Percentiles rank a stretch among this genome's conserved stretches.
Conservation (phyloP, 2,113 vertebrate species). For the Lanius ludovicianus region DNA sequence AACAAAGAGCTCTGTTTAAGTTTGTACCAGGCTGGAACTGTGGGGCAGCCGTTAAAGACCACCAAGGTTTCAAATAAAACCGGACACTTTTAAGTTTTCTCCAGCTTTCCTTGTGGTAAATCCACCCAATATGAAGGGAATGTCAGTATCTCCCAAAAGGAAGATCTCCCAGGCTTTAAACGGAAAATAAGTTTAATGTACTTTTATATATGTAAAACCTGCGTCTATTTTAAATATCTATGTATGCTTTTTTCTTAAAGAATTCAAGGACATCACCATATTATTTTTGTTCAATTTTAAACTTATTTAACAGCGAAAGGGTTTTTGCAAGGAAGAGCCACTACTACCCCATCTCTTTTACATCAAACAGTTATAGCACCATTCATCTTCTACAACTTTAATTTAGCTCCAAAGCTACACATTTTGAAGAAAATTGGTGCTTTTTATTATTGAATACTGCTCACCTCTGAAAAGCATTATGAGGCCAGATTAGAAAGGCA, state of each 20-base stretch:
- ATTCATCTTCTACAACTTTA: not conserved
- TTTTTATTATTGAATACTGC: not conserved
- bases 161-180: not conserved
- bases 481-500: not conserved
- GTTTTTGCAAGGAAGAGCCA: not conserved
- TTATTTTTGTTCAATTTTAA: not conserved
- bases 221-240: not conserved
- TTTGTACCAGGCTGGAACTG: conserved; percentile 66
- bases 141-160: not conserved
- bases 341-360: not conserved
- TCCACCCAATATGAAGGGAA: conserved; percentile 39
- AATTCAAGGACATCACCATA: not conserved
- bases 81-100: conserved; percentile 58
- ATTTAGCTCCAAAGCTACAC: not conserved
- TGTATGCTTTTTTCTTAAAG: not conserved
- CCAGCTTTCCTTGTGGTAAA: conserved; percentile 18
- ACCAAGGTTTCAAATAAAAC: conserved; percentile 71
- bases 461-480: not conserved
- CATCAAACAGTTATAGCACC: not conserved
- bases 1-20: conserved; percentile 73
- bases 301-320: not conserved
- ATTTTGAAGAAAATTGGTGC: not conserved
- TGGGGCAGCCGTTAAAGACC: conserved; percentile 63
- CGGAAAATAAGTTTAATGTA: not conserved
- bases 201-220: not conserved